Evolutionary conservation across 2,113 vertebrate genomes (phyloP).

Genomic region (Callaeas wilsoni): DNA sequence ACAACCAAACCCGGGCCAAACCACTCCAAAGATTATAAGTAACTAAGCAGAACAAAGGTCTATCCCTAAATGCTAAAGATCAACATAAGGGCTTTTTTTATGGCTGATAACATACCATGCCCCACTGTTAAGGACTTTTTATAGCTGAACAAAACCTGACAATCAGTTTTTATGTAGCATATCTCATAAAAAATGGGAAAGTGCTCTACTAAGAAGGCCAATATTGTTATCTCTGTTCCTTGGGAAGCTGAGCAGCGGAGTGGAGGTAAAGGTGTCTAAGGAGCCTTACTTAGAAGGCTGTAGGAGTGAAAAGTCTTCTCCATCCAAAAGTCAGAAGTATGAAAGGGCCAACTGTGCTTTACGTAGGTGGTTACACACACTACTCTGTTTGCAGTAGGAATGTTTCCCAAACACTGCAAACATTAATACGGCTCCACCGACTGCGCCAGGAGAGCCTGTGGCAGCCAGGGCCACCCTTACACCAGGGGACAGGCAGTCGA

Average conservation of each 20-base stretch:
- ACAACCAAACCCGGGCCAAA: background rate
- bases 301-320: background rate
- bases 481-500: background rate
- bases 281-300: background rate
- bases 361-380: background rate
- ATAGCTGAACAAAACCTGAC: background rate
- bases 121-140: background rate
- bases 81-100: background rate
- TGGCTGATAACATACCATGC: background rate
- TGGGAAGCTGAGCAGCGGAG: background rate
- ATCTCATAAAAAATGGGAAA: background rate
- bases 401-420: background rate
- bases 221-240: background rate
- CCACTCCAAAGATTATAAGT: background rate
- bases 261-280: background rate
- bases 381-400: background rate
- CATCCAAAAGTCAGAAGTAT: background rate
- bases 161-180: background rate
- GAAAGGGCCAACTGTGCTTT: background rate
- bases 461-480: background rate
- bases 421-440: background rate
- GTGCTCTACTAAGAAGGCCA: background rate
- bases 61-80: background rate
- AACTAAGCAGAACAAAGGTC: slow-evolving; percentile 44
- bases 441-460: rapidly evolving